phyloP scores from a whole-genome alignment of 2,888 invertebrate species.

The Athalia circularis region DNA sequence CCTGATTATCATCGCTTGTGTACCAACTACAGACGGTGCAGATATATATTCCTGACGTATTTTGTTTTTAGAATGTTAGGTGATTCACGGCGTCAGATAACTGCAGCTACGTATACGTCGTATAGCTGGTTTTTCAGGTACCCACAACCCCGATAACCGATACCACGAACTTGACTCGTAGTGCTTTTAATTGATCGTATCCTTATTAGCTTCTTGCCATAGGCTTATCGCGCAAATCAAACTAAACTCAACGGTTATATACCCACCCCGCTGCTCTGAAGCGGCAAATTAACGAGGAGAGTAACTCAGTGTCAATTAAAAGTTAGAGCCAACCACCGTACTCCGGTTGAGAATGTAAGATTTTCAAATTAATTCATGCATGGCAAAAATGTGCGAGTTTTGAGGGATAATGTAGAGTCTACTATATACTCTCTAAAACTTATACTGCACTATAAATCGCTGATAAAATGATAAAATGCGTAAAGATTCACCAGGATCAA shows the following conservation, averaged over 20 bases:
- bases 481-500: no score
- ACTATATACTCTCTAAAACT: no score
- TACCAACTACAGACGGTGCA: no score
- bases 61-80: background rate
- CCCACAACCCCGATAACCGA: background rate
- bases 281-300: constrained; percentile 26
- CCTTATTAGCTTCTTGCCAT: constrained; percentile 8
- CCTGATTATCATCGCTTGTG: no score
- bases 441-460: no score
- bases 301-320: constrained; percentile 21
- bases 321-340: constrained; percentile 9
- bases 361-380: background rate
- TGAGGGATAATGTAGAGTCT: no score
- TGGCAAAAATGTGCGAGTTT: background rate
- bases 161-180: constrained; percentile 1
- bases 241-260: constrained; percentile 13
- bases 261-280: background rate
- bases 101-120: background rate
- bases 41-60: no score
- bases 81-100: background rate
- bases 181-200: constrained; percentile 31
- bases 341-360: no score
- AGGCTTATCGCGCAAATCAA: constrained; percentile 17
- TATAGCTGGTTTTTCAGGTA: constrained; percentile 11
- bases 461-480: no score